These are phyloP conservation scores for Perca flavescens DNA, from an alignment of 2,113 vertebrate genomes.

Conservation along the genomic window DNA sequence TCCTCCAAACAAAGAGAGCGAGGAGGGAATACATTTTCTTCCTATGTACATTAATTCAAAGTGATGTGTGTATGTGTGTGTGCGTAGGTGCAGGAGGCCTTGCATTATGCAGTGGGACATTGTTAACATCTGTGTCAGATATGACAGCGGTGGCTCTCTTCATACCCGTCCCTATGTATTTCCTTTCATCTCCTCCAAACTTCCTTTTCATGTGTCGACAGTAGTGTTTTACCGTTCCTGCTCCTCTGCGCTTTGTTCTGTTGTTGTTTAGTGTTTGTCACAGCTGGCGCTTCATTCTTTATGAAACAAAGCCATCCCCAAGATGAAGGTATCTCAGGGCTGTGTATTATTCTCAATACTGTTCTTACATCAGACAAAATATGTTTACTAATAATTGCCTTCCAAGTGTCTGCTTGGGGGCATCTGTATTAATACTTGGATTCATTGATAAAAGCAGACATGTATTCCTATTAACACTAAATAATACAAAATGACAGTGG, in stretches of 20 bases:
- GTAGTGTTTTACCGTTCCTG: neutral
- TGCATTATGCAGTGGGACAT: conserved; percentile 38
- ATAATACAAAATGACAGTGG: neutral
- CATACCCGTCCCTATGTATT: neutral
- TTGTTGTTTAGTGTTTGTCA: conserved; percentile 15
- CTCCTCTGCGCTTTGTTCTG: conserved; percentile 36
- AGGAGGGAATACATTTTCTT: conserved; percentile 5
- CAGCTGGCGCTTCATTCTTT: conserved; percentile 29
- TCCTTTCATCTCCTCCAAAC: conserved; percentile 20
- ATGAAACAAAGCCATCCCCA: conserved; percentile 6
- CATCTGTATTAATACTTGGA: neutral
- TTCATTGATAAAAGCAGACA: neutral
- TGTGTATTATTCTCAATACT: neutral
- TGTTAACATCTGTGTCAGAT: conserved; percentile 50
- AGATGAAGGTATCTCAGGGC: neutral
- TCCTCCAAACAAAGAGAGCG: conserved; percentile 32
- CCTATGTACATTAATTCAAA: neutral
- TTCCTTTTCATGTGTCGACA: conserved; percentile 29
- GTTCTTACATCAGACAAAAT: no score
- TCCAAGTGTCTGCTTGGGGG: neutral
- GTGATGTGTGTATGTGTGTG: conserved; percentile 5
- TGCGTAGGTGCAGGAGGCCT: neutral
- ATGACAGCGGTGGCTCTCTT: conserved; percentile 24
- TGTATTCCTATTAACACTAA: neutral
- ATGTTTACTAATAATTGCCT: neutral